Percentiles rank a stretch among this genome's conserved stretches.
Conservation (phyloP, 53 echinoderm and acorn worm species). For the Zoroaster sp. region DNA sequence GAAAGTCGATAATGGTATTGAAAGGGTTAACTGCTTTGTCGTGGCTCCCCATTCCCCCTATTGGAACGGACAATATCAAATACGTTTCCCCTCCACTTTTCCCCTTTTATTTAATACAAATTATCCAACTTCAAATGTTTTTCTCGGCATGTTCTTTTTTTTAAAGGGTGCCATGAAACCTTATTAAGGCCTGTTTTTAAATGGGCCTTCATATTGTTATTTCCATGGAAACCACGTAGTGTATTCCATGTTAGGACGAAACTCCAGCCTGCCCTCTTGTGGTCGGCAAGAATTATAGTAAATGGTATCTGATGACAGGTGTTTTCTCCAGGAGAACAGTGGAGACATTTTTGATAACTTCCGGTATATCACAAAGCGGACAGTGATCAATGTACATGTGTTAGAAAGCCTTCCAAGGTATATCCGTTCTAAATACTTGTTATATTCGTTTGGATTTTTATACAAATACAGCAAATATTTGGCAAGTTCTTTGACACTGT, state of each 20-base stretch:
- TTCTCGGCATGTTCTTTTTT: too few relatives aligned
- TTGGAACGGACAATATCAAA: too few relatives aligned
- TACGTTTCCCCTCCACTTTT: too few relatives aligned
- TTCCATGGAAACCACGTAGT: neutral
- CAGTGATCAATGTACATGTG: neutral
- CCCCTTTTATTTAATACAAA: too few relatives aligned
- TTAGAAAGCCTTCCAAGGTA: neutral
- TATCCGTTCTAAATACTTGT: neutral
- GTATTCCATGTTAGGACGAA: neutral
- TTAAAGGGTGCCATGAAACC: too few relatives aligned
- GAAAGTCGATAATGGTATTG: too few relatives aligned
- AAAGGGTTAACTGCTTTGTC: too few relatives aligned
- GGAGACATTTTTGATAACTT: neutral
- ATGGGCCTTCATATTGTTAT: neutral
- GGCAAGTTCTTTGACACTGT: neutral
- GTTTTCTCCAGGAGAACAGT: neutral
- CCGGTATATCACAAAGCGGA: neutral
- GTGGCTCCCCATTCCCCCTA: too few relatives aligned
- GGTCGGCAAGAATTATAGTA: neutral
- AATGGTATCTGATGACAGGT: neutral
- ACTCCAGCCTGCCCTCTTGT: neutral
- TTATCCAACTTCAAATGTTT: too few relatives aligned
- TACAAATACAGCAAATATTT: neutral
- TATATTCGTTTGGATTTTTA: neutral
- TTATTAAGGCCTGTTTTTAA: too few relatives aligned